Evolutionary conservation across 2,113 vertebrate genomes (phyloP).

Genomic region (Orcinus orca): DNA sequence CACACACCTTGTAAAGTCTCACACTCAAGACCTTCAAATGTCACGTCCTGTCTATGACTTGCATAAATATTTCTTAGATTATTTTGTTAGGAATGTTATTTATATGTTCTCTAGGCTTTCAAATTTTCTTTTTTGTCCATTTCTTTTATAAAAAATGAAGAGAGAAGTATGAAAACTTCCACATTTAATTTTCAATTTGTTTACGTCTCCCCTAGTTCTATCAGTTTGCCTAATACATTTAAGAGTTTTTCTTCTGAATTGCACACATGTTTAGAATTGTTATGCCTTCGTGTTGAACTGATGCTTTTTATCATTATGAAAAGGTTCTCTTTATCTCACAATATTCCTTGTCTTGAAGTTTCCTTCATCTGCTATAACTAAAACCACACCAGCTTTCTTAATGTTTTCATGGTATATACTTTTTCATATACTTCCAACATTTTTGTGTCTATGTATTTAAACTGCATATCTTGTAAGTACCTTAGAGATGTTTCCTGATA

Average conservation of each 20-base stretch:
- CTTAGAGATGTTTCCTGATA: background rate
- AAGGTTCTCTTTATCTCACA: background rate
- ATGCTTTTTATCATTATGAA: background rate
- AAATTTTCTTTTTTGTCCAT: background rate
- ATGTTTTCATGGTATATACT: background rate
- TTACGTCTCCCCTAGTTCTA: background rate
- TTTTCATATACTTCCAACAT: background rate
- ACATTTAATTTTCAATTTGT: background rate
- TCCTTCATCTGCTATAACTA: background rate
- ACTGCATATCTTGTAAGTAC: background rate
- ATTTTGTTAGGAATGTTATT: background rate
- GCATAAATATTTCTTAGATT: background rate
- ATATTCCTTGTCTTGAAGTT: background rate
- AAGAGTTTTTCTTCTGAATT: background rate
- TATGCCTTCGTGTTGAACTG: background rate
- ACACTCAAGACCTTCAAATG: background rate
- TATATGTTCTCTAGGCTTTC: background rate
- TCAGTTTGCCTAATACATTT: background rate
- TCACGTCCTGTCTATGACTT: background rate
- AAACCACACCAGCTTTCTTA: background rate
- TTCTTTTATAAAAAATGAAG: background rate
- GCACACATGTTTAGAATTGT: background rate
- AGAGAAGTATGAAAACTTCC: background rate
- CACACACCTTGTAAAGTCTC: background rate
- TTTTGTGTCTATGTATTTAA: background rate